Base-by-base conservation (phyloP, 2,888 invertebrate species). In the Eupithecia dodoneata region DNA sequence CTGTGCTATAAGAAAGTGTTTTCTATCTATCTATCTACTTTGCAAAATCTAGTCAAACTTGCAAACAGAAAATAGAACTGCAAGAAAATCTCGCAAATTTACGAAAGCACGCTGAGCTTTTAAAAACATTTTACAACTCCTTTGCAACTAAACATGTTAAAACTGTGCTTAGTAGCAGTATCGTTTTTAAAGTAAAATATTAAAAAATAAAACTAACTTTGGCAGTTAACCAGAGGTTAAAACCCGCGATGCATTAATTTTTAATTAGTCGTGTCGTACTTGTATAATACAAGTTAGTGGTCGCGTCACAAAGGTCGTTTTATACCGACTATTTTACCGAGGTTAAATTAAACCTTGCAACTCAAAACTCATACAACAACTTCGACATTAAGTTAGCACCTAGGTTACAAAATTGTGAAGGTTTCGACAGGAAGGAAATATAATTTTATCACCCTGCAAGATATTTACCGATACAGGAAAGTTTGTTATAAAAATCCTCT, bases 171-270 rank as follows among this genome's bases (percentile, higher is more conserved):
- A 42, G 41, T 42, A 42, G 65, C 66, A 67, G 75, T 55, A 55
- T 71, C 18, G 47, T 72, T 47, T 42, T 42, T 42, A 41, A 41
- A 71, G 59, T 69, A 49, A 80, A 80, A 74, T 76, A 78, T 74
- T 76, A n/a, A 41, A 72, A 79, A 71, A 75, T 75, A 63, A 78
- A 76, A 78, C 74, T 74, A 75, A 66, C 75, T 76, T 74, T 75
- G 77, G 79, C 76, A 82, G 41, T 73, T 30, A 75, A 82, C 74
- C 81, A 74, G 4, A 49, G 13, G 49, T 49, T 49, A 13, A 49
- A 52, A 52, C 6, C 12, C 47, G 74, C 80, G 83, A 78, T 86
- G 86, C 89, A 86, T 86, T 85, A 83, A 85, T 85, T 89, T 89
- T 89, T 88, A 89, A 91, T 92, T 90, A 59, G 18, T 55, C 2